These are phyloP conservation scores for Drosophila flavopinicola DNA, from an alignment of 2,888 invertebrate genomes.

Conservation along the genomic window DNA sequence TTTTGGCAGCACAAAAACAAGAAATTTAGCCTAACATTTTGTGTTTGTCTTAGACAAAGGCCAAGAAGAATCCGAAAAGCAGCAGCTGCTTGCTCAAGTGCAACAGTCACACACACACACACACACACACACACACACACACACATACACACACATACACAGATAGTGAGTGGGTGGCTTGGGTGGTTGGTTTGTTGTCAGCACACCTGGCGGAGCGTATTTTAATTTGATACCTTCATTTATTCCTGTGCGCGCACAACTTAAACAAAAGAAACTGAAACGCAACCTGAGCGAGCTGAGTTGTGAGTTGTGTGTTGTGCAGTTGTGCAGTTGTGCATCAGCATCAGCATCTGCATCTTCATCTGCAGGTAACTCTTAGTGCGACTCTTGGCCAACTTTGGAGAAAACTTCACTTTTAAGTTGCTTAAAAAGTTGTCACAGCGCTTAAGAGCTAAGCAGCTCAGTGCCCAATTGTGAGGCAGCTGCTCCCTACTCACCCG, in stretches of 20 bases:
- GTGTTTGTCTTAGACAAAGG: constrained; percentile 63
- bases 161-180: neutral
- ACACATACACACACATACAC: constrained; percentile 1
- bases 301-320: constrained; percentile 23
- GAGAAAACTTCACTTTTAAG: constrained; percentile 68
- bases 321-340: constrained; percentile 19
- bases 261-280: constrained; percentile 73
- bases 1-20: constrained; percentile 21
- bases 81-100: constrained; percentile 63
- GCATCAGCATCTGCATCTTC: constrained; percentile 30
- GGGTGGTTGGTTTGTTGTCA: constrained; percentile 21
- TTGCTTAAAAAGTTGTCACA: constrained; percentile 79
- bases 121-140: constrained; percentile 11
- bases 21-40: constrained; percentile 38
- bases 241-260: constrained; percentile 64
- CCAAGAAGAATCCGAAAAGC: constrained; percentile 49
- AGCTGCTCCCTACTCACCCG: constrained; percentile 18
- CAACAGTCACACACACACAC: constrained; percentile 53
- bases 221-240: constrained; percentile 79
- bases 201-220: constrained; percentile 62
- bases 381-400: constrained; percentile 44
- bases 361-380: constrained; percentile 49
- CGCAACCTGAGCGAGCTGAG: constrained; percentile 36
- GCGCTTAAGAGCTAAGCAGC: constrained; percentile 74
- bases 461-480: constrained; percentile 59